A percentile compares a stretch with the other conserved stretches of the same genome.
These are phyloP conservation scores for Callipepla californica DNA, from an alignment of 2,113 vertebrate genomes.

Conservation along the genomic window DNA sequence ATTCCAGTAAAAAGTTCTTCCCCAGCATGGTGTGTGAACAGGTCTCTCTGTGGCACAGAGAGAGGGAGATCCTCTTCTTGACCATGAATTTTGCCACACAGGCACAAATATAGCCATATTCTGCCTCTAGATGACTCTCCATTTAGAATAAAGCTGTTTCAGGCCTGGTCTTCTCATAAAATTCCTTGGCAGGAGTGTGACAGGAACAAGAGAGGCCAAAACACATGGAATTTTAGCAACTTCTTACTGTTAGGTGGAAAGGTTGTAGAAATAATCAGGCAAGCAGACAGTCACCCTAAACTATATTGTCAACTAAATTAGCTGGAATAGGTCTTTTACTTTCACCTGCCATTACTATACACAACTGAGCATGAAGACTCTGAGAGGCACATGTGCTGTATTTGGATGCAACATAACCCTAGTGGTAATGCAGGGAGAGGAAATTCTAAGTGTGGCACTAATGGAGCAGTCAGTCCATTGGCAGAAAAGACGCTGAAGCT, in stretches of 20 bases:
- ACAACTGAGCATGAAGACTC: neutral
- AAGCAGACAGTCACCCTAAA: neutral
- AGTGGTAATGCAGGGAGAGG: neutral
- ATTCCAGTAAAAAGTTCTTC: neutral
- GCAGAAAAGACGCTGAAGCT: neutral
- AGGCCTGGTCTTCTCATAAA: neutral
- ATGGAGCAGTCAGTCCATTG: neutral
- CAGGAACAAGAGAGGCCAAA: neutral
- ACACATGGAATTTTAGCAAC: neutral
- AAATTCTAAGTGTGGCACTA: neutral
- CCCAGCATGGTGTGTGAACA: neutral
- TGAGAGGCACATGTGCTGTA: fast-evolving
- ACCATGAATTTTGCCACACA: neutral
- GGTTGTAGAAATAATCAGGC: neutral
- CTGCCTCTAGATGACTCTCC: neutral
- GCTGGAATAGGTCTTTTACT: neutral
- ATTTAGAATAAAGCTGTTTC: neutral
- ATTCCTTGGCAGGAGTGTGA: neutral
- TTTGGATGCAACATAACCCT: neutral
- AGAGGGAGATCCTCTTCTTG: neutral
- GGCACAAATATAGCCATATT: neutral
- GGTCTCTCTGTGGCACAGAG: fast-evolving
- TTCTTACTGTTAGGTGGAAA: neutral
- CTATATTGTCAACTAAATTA: neutral
- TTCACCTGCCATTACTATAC: neutral